phyloP scores from a whole-genome alignment of 2,888 invertebrate species.

The Xestoiulus laeticollis region DNA sequence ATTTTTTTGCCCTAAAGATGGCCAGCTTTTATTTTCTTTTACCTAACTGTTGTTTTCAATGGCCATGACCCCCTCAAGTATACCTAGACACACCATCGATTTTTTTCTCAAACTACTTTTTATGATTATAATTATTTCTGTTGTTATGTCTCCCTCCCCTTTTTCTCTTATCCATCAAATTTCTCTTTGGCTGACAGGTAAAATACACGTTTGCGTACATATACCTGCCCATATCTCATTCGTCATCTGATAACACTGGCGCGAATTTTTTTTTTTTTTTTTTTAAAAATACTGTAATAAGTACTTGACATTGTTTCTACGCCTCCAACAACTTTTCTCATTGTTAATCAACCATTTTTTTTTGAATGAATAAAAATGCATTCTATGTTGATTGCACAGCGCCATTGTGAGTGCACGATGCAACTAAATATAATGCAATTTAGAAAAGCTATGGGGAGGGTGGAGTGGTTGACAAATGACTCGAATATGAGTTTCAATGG shows the following conservation, averaged over 20 bases:
- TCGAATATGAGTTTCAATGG: slow-evolving; percentile 24
- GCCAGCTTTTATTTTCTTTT: not conserved
- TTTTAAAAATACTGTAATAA: not conserved
- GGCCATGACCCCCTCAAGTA: not conserved
- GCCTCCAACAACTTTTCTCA: slow-evolving; percentile 29
- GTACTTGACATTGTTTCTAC: slow-evolving; percentile 34
- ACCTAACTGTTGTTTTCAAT: not conserved
- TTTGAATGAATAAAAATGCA: not conserved
- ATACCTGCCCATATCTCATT: slow-evolving; percentile 2
- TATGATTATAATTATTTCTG: slow-evolving; percentile 28
- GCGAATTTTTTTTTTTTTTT: not conserved
- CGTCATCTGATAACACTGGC: slow-evolving; percentile 28
- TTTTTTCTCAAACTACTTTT: not conserved
- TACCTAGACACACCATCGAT: not conserved
- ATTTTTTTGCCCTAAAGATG: no score
- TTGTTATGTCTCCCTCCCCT: not conserved
- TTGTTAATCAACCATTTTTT: not conserved
- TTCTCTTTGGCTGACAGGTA: not conserved
- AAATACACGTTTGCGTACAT: slow-evolving; percentile 16
- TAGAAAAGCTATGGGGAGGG: not conserved
- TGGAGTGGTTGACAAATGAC: slow-evolving; percentile 15
- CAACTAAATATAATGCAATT: slow-evolving; percentile 30
- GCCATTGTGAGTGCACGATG: not conserved
- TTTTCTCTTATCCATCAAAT: not conserved
- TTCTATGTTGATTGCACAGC: not conserved